Base-by-base conservation (phyloP, 2,113 vertebrate species). In the Spilogale gracilis region DNA sequence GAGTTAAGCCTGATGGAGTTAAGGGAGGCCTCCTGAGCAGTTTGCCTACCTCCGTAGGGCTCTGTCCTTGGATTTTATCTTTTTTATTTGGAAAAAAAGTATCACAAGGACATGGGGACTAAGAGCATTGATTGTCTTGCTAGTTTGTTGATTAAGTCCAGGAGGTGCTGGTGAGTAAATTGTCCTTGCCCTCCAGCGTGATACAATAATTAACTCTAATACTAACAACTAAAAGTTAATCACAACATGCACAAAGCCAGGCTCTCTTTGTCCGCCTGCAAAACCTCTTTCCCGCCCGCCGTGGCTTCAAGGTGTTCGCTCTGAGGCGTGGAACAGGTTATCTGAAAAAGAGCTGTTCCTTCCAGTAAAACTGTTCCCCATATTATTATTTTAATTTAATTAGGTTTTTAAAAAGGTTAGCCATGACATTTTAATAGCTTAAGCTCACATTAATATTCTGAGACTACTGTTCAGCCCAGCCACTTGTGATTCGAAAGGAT, bases 321-420 rank as follows among this genome's bases (percentile, higher is more conserved):
- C 30, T 60, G 95, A 95, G 96, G 97, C 73, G 96, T 97, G 97
- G 85, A 98, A 69, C 91, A 92, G 86, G 48, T 88, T 98, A 94
- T 97, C 96, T 98, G 97, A 98, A 96, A 94, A 92, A 97, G 94
- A 95, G 82, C 38, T 1, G 98, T 98, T 98, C 92, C 95, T 97
- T 94, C 93, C 92, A 82, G 61, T 95, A 98, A 98, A 97, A 98
- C 96, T 90, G 91, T 38, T 92, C 93, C 96, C 98, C 98, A 98
- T 98, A 98, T 97, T 98, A 98, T 98, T 98, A 96, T 98, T 98
- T 98, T 99, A 98, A 99, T 98, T 99, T 98, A 99, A 99, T 98
- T 98, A 98, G 91, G 32, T 94, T 98, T 98, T 98, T 97, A 80
- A 98, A 98, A 99, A 98, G 98, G 98, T 98, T 98, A 98, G 94